Evolutionary conservation across 2,113 vertebrate genomes (phyloP).

Genomic region (Colaptes auratus): DNA sequence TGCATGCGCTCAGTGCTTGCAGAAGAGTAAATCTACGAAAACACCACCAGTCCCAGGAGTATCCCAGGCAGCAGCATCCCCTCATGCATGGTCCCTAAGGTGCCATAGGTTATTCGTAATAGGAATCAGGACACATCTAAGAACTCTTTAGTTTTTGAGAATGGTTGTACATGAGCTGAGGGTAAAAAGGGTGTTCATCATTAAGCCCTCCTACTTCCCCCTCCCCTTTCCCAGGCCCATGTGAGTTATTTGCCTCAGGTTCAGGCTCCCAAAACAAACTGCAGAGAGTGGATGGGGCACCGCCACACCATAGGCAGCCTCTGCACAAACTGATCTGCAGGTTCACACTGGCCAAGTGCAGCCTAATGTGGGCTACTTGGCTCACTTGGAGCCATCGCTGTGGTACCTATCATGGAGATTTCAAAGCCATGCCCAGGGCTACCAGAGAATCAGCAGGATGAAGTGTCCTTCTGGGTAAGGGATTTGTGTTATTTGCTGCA

Average conservation of each 20-base stretch:
- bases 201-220: neutral
- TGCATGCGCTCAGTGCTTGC: neutral
- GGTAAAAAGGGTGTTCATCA: neutral
- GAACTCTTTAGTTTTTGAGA: neutral
- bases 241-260: neutral
- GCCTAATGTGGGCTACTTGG: neutral
- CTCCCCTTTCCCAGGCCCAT: neutral
- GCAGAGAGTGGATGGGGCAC: neutral
- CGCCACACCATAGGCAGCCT: neutral
- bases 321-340: neutral
- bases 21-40: neutral
- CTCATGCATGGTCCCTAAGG: fast-evolving
- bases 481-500: neutral
- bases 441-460: neutral
- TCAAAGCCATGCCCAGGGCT: neutral
- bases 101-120: neutral
- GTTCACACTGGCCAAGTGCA: neutral
- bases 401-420: neutral
- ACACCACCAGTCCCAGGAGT: fast-evolving
- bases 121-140: neutral
- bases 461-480: neutral
- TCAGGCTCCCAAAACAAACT: neutral
- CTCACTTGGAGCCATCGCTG: neutral
- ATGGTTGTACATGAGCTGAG: neutral
- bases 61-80: neutral